Evolutionary conservation across 2,888 invertebrate genomes (phyloP), one percentile per base, ranked within the genome.

Genomic region (Taphrorychus bicolor): DNA sequence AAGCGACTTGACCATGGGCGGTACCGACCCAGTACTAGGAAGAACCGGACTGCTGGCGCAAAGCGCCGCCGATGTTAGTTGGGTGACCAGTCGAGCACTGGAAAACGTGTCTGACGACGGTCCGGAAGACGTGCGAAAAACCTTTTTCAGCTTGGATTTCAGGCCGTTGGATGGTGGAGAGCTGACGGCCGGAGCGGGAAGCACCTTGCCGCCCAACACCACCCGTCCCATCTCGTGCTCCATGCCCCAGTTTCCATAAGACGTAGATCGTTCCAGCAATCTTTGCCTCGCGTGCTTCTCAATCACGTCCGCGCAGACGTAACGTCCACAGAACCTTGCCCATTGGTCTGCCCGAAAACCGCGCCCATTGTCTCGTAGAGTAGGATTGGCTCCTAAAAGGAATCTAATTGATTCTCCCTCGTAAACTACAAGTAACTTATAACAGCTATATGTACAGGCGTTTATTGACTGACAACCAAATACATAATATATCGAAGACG

Each of bases 311-410:
- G 90, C 89, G 76, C 89, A 89, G 40, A 87, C 85, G 77, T 88
- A 86, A 49, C 91, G 85, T 9, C 91, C 90, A 77, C 91, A 91
- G 78, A 87, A 90, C 71, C 88, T 82, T 1, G 91, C 91, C 91
- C 91, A 92, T 79, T 91, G 90, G 74, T 89, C 88, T 0, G 92
- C 90, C 66, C 89, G 85, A 49, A 91, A 81, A 11, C 89, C 88
- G 53, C 91, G 84, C 0, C 90, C 89, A 72, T 86, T 84, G 79
- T 91, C 91, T 53, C 89, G 83, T 71, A 89, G 82, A 9, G 87
- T 86, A 3, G 90, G 88, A 76, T 89, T 90, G 9, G 91, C 90
- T 71, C 90, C 91, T 91, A 80, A 45, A 65, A 65, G 11, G 32
- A 32, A 5, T 32, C 32, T 7, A 32, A 32, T 32, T 32, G 1